Evolutionary conservation across 1,140 invertebrate genomes (phyloP), one percentile per base, ranked within the genome.

Genomic region (Euura saliciscinereae): DNA sequence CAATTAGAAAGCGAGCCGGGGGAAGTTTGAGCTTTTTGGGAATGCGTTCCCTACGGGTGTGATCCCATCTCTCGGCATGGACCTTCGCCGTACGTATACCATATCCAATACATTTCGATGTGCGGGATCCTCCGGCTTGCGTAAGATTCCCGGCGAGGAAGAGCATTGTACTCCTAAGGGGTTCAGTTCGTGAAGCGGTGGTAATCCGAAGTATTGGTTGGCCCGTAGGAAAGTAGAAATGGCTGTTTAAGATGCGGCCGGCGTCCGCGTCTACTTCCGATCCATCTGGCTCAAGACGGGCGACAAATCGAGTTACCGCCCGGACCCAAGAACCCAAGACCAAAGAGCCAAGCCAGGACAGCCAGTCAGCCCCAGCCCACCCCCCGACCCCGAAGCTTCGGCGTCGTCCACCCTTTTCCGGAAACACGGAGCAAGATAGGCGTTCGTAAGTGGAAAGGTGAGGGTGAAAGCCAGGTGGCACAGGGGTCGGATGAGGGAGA

Each of bases 231-330:
- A 59, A 59, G 8, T 59, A 59, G 51, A n/a, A 59, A 44, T 74
- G 79, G 73, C 80, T 81, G 77, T 76, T 82, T 82, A 78, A 79
- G 78, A 82, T 82, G 80, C 81, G 81, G 77, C 75, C 71, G 75
- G 78, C 79, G 77, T 81, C 77, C 79, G 79, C 78, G 78, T 82
- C 80, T 82, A 82, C 81, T 82, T 82, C 80, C 81, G 80, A 82
- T 82, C 81, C 81, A 82, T 82, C 81, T 81, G 81, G 78, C 80
- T 80, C 81, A 81, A 81, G 80, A 81, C 80, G 80, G 79, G 79
- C 80, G 80, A 82, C 81, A 82, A 82, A 82, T 82, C 81, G 81
- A 82, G 81, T 82, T 82, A 82, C 81, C 80, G 66, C 66, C 73
- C 74, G 75, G 77, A 80, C 75, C 78, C 78, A 76, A 82, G 80